Percentiles rank a stretch among this genome's conserved stretches.
phyloP scores from a whole-genome alignment of 2,113 vertebrate species.

The Leptobrachium ailaonicum region DNA sequence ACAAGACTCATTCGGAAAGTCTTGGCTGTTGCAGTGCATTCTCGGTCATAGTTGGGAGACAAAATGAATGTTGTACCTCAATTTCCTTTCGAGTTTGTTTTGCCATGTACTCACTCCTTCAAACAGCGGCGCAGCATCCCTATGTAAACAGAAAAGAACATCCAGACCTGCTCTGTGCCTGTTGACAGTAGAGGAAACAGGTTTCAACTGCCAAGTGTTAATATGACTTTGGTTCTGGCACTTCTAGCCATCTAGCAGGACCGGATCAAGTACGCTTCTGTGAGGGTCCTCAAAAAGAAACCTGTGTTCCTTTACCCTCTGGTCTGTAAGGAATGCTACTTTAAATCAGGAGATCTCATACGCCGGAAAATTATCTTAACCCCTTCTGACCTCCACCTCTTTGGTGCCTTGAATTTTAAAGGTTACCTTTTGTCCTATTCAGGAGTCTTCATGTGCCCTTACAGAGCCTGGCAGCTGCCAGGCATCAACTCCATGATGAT shows the following conservation, averaged over 20 bases:
- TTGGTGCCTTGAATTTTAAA: too few species aligned
- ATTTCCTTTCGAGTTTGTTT: slow-evolving; percentile 3
- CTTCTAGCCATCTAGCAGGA: slow-evolving; percentile 16
- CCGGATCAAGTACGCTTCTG: slow-evolving; percentile 41
- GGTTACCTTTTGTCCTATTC: too few species aligned
- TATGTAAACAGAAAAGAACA: slow-evolving; percentile 40
- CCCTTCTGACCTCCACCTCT: too few species aligned
- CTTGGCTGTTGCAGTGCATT: too few species aligned
- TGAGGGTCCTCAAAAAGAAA: slow-evolving; percentile 26
- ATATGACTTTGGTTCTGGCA: slow-evolving; percentile 39
- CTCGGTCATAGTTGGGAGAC: background rate
- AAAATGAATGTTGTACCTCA: background rate
- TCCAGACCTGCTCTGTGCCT: slow-evolving; percentile 29
- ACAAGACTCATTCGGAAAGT: too few species aligned
- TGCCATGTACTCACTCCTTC: slow-evolving; percentile 30
- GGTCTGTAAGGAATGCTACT: slow-evolving; percentile 9
- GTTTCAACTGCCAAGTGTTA: slow-evolving; percentile 42
- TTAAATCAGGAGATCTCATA: background rate
- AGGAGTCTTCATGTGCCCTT: too few species aligned
- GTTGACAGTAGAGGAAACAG: slow-evolving; percentile 42
- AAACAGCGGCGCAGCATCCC: slow-evolving; percentile 30
- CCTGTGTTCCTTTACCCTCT: slow-evolving; percentile 21
- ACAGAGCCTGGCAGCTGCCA: too few species aligned
- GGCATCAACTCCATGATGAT: too few species aligned
- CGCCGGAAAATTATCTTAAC: too few species aligned